Evolutionary conservation across 2,113 vertebrate genomes (phyloP).

Genomic region (Sakesphorus luctuosus): DNA sequence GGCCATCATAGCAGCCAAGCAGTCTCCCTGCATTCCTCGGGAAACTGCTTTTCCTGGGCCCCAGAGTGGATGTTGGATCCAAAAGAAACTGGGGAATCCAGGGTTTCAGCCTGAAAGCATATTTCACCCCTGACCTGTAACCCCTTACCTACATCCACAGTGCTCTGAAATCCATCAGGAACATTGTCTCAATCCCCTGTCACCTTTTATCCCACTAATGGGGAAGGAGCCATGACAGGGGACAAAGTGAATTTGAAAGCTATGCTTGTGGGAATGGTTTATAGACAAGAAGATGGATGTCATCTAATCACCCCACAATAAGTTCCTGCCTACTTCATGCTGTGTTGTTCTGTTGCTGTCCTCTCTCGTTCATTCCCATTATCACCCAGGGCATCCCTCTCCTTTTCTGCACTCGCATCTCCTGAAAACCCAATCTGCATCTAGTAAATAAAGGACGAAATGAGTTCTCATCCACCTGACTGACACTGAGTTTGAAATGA

Average conservation of each 20-base stretch:
- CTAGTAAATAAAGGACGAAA: constrained; percentile 33
- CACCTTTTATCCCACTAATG: neutral
- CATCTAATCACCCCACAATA: constrained; percentile 1
- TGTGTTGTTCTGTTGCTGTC: neutral
- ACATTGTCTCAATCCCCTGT: neutral
- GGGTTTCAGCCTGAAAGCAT: neutral
- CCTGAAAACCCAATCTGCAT: constrained; percentile 32
- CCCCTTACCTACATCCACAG: neutral
- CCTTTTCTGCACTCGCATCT: neutral
- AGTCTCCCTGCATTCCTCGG: neutral
- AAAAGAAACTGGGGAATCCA: neutral
- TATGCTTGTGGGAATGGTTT: constrained; percentile 1
- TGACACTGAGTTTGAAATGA: neutral
- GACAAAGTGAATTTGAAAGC: constrained; percentile 8
- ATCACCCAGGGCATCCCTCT: constrained; percentile 17
- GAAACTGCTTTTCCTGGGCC: neutral
- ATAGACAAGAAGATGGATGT: constrained; percentile 45
- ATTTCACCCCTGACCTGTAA: neutral
- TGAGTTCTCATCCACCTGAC: neutral
- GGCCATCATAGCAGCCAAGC: neutral
- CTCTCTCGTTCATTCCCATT: neutral
- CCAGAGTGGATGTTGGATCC: neutral
- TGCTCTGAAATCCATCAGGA: neutral
- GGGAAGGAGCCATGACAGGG: neutral
- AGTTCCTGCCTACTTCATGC: neutral